Base-by-base conservation (phyloP, 2,888 invertebrate genomes). In the Epiperipatus broadwayi region DNA sequence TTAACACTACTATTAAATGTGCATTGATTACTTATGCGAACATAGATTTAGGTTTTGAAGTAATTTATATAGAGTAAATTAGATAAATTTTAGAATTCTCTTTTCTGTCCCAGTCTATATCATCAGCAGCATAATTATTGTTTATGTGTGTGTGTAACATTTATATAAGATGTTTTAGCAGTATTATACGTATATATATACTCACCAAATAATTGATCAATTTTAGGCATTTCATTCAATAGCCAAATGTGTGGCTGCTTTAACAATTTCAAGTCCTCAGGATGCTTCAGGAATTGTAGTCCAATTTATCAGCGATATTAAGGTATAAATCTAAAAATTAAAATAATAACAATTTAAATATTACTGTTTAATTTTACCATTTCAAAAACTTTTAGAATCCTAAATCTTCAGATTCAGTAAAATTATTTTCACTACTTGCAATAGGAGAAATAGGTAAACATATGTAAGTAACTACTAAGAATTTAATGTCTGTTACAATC, bases 391-490 rank as follows among this genome's bases (percentile, higher is more conserved):
- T 79, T 12, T 71, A 75, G 50, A 69, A 67, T 46, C 71, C 44
- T 30, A 72, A 33, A 65, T 46, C 71, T 41, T 68, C 66, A 41
- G 84, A 85, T 56, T 72, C 78, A 1, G 78, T 85, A 48, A 77
- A 81, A 52, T 77, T 93, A 52, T 93, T 97, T 64, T 80, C 89
- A 18, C 65, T 97, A 42, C 66, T 95, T 21, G 83, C 93, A 16
- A 75, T 97, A 47, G 97, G 95, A 0, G 97, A 97, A 69, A 89
- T 97, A 50, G 97, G 97, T 4, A 69, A 84, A 46, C 80, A 85
- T 53, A 72, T 87, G 78, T 81, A 63, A 70, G 75, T 67, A 44
- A 39, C 12, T 37, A 27, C 21, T 36, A n/a, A n/a, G n/a, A n/a
- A n/a, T 27, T 38, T 19, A 16, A 28, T 29, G n/a, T 42, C 35